Evolutionary conservation across 2,797 vertebrate species (phyloP).

Genomic region (Phalloptychus januarius): DNA sequence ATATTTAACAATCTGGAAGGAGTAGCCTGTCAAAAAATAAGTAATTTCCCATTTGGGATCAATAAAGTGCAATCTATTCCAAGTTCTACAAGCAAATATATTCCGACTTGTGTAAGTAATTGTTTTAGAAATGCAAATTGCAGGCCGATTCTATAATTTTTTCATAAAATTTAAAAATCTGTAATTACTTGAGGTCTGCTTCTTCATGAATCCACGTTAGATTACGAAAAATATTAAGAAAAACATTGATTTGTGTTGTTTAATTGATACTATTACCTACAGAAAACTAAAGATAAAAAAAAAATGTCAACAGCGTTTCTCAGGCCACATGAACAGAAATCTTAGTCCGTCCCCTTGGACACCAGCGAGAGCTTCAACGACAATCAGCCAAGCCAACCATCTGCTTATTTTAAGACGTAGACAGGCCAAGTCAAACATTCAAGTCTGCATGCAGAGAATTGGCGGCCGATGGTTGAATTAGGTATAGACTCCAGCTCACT

Average conservation of each 20-base stretch:
- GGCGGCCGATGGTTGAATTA: constrained; percentile 8
- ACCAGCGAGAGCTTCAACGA: neutral
- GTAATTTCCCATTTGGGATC: too few relatives aligned
- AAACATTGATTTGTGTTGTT: neutral
- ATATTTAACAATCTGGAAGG: too few relatives aligned
- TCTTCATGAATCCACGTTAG: neutral
- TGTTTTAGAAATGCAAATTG: neutral
- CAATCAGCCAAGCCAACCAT: constrained; percentile 9
- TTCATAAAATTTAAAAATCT: neutral
- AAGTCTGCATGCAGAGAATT: neutral
- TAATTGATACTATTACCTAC: too few relatives aligned
- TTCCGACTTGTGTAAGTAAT: neutral
- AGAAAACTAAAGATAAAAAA: too few relatives aligned
- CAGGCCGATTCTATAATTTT: neutral
- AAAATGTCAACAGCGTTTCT: neutral
- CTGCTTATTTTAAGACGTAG: constrained; percentile 6
- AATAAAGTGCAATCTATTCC: too few relatives aligned
- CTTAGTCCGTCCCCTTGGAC: neutral
- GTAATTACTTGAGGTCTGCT: neutral
- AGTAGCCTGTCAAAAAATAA: too few relatives aligned
- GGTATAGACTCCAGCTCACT: constrained; percentile 3
- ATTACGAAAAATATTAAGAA: neutral
- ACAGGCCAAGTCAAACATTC: neutral
- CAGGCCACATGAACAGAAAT: neutral
- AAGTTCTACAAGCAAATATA: neutral